phyloP scores from a whole-genome alignment of 2,888 invertebrate genomes.

The Heliconius sara region DNA sequence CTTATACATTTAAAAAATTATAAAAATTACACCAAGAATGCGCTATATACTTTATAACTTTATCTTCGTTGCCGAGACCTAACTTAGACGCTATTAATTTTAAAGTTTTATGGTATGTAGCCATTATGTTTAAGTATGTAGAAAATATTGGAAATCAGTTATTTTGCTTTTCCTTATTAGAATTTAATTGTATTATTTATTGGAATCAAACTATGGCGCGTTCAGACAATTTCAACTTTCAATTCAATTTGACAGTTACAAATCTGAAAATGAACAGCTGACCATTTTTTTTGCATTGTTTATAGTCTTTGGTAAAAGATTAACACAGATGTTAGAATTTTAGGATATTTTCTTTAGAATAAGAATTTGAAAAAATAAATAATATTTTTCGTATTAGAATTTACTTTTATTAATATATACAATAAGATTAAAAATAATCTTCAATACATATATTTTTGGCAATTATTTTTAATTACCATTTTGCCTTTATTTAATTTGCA shows the following conservation, averaged over 20 bases:
- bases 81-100: slow-evolving; percentile 70
- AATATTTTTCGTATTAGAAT: background rate
- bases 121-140: slow-evolving; percentile 56
- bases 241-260: slow-evolving; percentile 17
- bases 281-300: background rate
- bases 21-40: slow-evolving; percentile 1
- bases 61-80: slow-evolving; percentile 69
- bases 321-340: background rate
- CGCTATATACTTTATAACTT: slow-evolving; percentile 65
- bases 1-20: background rate
- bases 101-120: slow-evolving; percentile 65
- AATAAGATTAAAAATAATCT: background rate
- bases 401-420: background rate
- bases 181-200: background rate
- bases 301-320: slow-evolving; percentile 11
- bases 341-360: background rate
- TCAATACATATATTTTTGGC: background rate
- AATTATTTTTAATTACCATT: background rate
- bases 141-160: background rate
- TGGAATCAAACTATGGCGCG: slow-evolving; percentile 6
- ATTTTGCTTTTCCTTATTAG: background rate
- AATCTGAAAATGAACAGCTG: slow-evolving; percentile 14
- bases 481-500: background rate
- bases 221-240: background rate
- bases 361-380: too few species aligned